phyloP scores from a whole-genome alignment of 2,888 invertebrate species.

The Eupithecia abbreviata region DNA sequence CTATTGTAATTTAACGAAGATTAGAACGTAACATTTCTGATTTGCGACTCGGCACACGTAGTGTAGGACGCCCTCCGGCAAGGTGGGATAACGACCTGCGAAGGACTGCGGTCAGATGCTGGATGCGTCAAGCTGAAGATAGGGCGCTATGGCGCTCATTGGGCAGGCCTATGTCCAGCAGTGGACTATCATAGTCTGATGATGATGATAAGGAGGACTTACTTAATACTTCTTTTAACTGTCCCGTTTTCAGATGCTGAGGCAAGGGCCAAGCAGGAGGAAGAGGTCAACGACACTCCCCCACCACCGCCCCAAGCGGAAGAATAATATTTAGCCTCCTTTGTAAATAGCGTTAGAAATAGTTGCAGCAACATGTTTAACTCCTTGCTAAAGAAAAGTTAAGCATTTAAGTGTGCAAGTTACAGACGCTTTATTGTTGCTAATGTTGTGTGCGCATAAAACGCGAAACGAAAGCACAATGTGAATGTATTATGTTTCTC shows the following conservation, averaged over 20 bases:
- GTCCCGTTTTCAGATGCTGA: constrained; percentile 78
- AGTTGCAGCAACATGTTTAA: constrained; percentile 75
- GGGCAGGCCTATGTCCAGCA: too few relatives aligned
- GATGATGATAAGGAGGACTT: too few relatives aligned
- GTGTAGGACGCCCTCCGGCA: too few relatives aligned
- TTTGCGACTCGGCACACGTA: too few relatives aligned
- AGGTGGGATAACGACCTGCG: too few relatives aligned
- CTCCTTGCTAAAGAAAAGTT: constrained; percentile 71
- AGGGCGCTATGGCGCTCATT: too few relatives aligned
- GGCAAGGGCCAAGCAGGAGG: constrained; percentile 79
- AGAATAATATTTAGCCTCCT: constrained; percentile 82
- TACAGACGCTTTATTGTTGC: constrained; percentile 55
- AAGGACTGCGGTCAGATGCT: too few relatives aligned
- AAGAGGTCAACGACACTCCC: constrained; percentile 65
- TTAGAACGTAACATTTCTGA: not conserved
- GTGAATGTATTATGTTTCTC: constrained; percentile 59
- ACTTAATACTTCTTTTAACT: not conserved
- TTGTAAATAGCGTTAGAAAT: constrained; percentile 80
- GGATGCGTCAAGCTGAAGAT: too few relatives aligned
- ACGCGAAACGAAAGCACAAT: constrained; percentile 67
- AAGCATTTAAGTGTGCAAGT: constrained; percentile 49
- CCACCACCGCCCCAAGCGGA: constrained; percentile 67
- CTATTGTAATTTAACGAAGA: not conserved
- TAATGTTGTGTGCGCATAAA: constrained; percentile 69
- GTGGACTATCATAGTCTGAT: too few relatives aligned